These are phyloP conservation scores for Drepana arcuata DNA, from an alignment of 1,140 invertebrate species.

Conservation along the genomic window DNA sequence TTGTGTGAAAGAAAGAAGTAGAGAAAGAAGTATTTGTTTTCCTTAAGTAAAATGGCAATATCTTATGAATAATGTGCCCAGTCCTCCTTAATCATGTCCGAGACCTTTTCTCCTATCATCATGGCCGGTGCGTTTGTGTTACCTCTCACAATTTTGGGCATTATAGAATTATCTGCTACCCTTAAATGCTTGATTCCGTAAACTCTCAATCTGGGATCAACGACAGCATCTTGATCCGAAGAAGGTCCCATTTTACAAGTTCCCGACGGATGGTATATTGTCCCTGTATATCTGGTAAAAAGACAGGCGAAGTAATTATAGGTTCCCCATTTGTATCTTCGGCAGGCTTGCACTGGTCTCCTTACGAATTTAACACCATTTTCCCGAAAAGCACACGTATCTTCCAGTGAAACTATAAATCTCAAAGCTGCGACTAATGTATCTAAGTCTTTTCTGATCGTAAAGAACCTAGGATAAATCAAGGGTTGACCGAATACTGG, in stretches of 20 bases:
- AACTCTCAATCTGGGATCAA: constrained; percentile 77
- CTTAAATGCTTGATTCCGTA: constrained; percentile 77
- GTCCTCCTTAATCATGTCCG: constrained; percentile 76
- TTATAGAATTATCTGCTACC: constrained; percentile 82
- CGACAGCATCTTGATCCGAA: constrained; percentile 76
- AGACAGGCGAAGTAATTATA: constrained; percentile 82
- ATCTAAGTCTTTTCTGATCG: constrained; percentile 74
- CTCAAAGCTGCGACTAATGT: constrained; percentile 75
- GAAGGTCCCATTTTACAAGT: constrained; percentile 87
- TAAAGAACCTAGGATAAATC: constrained; percentile 85
- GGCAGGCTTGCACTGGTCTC: constrained; percentile 74
- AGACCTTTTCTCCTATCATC: constrained; percentile 80
- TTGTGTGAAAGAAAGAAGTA: no score
- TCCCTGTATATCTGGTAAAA: constrained; percentile 76
- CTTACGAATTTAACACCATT: constrained; percentile 72
- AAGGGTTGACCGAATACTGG: constrained; percentile 80
- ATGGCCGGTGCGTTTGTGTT: constrained; percentile 79
- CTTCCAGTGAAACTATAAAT: constrained; percentile 63
- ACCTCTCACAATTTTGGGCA: constrained; percentile 74
- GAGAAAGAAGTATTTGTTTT: no score
- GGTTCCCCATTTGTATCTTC: constrained; percentile 72
- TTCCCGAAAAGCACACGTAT: constrained; percentile 72
- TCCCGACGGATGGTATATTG: constrained; percentile 82
- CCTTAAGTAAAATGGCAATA: no score
- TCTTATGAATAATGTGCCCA: constrained; percentile 29